These are phyloP conservation scores for Eurytoma adleriae DNA, from an alignment of 2,888 invertebrate species.

Conservation along the genomic window DNA sequence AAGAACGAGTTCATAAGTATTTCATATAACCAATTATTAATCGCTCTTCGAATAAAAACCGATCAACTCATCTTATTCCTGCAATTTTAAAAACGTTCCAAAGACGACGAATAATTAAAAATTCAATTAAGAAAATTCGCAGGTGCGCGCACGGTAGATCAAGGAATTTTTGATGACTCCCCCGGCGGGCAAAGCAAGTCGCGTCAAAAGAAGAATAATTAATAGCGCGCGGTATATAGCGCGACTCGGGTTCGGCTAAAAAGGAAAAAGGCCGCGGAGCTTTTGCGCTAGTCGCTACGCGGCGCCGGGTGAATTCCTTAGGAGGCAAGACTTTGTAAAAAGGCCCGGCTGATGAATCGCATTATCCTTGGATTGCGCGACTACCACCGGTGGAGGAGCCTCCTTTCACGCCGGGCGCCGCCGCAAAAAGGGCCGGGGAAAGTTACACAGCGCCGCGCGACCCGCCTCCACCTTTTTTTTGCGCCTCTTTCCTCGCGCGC, in stretches of 20 bases:
- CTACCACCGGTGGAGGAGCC: not conserved
- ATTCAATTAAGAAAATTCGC: no score
- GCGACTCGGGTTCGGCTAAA: not conserved
- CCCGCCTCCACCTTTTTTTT: not conserved
- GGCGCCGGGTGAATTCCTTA: conserved; percentile 6
- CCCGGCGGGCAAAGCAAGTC: not conserved
- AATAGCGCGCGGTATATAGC: conserved; percentile 8
- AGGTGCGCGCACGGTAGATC: no score
- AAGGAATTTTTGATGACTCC: no score
- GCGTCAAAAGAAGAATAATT: conserved; percentile 22
- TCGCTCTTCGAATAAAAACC: no score
- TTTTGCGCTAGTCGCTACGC: conserved; percentile 21
- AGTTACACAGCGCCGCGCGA: not conserved
- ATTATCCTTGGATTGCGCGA: conserved; percentile 27
- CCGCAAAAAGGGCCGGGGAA: not conserved
- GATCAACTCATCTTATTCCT: no score
- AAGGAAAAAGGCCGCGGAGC: conserved; percentile 15
- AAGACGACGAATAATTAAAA: no score
- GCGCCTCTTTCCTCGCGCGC: not conserved
- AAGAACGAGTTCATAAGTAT: no score
- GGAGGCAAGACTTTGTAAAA: conserved; percentile 12
- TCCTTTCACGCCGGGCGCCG: not conserved
- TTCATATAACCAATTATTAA: no score
- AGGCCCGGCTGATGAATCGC: conserved; percentile 42
- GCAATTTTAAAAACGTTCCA: no score